Conservation (phyloP, 2,113 vertebrate genomes). For the Labrus mixtus region DNA sequence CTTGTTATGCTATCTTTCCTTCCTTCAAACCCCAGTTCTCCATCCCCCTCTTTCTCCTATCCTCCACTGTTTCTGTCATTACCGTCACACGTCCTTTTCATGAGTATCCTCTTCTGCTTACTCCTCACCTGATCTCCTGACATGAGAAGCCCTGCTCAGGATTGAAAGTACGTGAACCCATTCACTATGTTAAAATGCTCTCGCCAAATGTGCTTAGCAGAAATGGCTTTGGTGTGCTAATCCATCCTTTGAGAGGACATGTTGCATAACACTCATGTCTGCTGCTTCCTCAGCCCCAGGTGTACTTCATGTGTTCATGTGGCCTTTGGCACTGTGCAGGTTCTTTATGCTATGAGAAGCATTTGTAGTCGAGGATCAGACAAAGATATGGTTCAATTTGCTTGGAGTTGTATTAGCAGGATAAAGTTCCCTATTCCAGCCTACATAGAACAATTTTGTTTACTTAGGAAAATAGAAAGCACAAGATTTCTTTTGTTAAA, state of each 20-base stretch:
- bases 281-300: constrained; percentile 39
- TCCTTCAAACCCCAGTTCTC: background rate
- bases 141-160: constrained; percentile 24
- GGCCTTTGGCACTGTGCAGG: background rate
- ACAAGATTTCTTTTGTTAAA: background rate
- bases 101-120: background rate
- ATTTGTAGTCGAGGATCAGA: background rate
- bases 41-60: background rate
- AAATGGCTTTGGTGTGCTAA: constrained; percentile 67
- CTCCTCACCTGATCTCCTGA: constrained; percentile 48
- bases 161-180: constrained; percentile 28
- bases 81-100: background rate
- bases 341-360: background rate
- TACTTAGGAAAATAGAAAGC: background rate
- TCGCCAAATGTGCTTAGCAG: constrained; percentile 64
- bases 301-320: constrained; percentile 18
- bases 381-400: background rate
- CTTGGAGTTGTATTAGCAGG: constrained; percentile 15
- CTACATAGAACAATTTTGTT: background rate
- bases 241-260: constrained; percentile 61
- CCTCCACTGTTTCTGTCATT: background rate
- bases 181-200: constrained; percentile 62
- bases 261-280: constrained; percentile 60
- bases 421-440: background rate
- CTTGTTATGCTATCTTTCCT: constrained; percentile 7